Percentiles rank a stretch among this genome's conserved stretches.
phyloP scores from a whole-genome alignment of 1,140 invertebrate genomes.

The Heliothis virescens region DNA sequence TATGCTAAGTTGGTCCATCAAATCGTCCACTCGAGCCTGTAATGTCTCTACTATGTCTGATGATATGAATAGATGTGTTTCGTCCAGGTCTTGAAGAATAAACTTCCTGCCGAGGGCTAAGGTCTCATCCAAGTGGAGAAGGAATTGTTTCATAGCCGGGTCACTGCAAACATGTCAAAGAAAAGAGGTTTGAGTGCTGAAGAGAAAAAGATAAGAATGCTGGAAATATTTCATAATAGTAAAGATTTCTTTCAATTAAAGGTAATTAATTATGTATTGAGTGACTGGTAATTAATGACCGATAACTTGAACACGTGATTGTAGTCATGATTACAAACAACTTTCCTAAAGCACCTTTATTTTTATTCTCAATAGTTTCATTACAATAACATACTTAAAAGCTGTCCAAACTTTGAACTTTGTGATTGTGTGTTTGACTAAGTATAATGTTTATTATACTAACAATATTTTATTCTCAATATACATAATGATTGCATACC shows the following conservation, averaged over 20 bases:
- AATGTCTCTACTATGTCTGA: slow-evolving; percentile 96
- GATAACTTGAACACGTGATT: neutral
- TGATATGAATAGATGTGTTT: slow-evolving; percentile 98
- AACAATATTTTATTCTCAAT: no score
- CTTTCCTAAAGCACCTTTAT: no score
- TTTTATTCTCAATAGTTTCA: no score
- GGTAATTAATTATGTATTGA: slow-evolving; percentile 70
- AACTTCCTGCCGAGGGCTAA: slow-evolving; percentile 97
- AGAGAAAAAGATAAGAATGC: slow-evolving; percentile 93
- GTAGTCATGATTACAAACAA: neutral
- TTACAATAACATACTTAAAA: no score
- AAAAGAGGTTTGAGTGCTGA: slow-evolving; percentile 92
- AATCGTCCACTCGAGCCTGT: slow-evolving; percentile 96
- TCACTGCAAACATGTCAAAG: slow-evolving; percentile 95
- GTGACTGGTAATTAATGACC: neutral
- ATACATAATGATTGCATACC: no score
- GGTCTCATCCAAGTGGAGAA: slow-evolving; percentile 98
- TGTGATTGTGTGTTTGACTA: no score
- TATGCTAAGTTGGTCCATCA: slow-evolving; percentile 94
- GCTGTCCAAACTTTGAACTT: no score
- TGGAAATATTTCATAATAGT: slow-evolving; percentile 95
- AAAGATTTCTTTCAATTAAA: slow-evolving; percentile 96
- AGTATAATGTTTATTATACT: no score
- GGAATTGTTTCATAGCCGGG: slow-evolving; percentile 99
- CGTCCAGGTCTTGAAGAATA: slow-evolving; percentile 98